A percentile compares a stretch with the other conserved stretches of the same genome.
Conservation (phyloP, 2,888 invertebrate genomes). For the Chouioia cunea region DNA sequence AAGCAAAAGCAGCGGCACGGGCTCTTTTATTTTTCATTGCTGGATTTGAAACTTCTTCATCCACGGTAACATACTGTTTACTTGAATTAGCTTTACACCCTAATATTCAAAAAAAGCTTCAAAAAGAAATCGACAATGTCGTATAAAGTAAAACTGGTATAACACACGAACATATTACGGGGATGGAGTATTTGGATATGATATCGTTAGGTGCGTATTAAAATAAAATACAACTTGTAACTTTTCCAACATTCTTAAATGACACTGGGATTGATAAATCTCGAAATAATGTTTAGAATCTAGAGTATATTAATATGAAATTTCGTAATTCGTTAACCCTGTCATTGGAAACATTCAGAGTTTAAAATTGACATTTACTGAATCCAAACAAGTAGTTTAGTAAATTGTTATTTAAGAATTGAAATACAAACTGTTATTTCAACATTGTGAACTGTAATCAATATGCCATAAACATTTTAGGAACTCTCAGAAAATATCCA, state of each 20-base stretch:
- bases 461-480: conserved; percentile 43
- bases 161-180: conserved; percentile 9
- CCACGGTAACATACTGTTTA: conserved; percentile 67
- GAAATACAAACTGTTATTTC: too few species aligned
- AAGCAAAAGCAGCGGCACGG: too few species aligned
- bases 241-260: too few species aligned
- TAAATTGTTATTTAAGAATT: too few species aligned
- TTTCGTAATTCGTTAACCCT: too few species aligned
- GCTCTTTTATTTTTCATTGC: conserved; percentile 68
- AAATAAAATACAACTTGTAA: background rate
- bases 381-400: too few species aligned
- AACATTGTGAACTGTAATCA: too few species aligned
- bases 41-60: conserved; percentile 70
- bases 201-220: conserved; percentile 21
- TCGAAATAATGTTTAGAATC: too few species aligned
- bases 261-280: too few species aligned
- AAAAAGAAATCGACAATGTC: conserved; percentile 62
- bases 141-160: conserved; percentile 44
- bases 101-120: conserved; percentile 63
- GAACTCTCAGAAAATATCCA: conserved; percentile 61
- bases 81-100: conserved; percentile 66
- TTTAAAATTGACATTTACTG: too few species aligned
- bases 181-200: conserved; percentile 29
- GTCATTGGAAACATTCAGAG: too few species aligned
- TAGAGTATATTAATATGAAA: too few species aligned